These are phyloP conservation scores for Cuniculus paca DNA, from an alignment of 2,797 vertebrate genomes.

Conservation along the genomic window DNA sequence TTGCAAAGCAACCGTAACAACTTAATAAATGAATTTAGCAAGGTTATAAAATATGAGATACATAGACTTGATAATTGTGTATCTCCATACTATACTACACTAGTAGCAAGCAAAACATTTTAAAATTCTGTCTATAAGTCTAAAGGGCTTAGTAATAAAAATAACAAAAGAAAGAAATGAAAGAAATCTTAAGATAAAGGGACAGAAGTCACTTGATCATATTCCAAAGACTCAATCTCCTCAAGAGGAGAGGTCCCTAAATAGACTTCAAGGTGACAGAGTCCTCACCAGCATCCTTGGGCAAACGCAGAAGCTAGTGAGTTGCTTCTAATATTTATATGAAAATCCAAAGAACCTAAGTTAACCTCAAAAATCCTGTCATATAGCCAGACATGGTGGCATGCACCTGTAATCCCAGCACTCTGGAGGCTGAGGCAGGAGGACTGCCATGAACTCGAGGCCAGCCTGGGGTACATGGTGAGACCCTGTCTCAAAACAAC, in stretches of 20 bases:
- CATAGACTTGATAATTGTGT: background rate
- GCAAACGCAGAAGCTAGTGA: background rate
- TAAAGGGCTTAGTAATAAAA: background rate
- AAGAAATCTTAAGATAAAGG: background rate
- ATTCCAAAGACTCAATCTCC: background rate
- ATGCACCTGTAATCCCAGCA: background rate
- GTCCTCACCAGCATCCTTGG: background rate
- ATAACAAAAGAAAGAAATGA: background rate
- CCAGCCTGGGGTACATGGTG: background rate
- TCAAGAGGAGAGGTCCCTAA: background rate
- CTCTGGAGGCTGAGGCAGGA: background rate
- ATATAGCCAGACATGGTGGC: background rate
- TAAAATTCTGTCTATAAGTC: background rate
- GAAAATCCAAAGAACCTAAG: background rate
- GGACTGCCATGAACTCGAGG: background rate
- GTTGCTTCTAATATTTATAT: background rate
- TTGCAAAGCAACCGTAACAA: background rate
- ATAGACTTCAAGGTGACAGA: accelerated
- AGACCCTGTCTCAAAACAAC: background rate
- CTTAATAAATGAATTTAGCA: background rate
- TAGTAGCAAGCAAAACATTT: background rate
- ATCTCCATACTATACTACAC: background rate
- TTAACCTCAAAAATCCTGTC: background rate
- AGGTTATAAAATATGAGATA: background rate
- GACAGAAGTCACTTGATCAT: background rate